These are phyloP conservation scores for Scaptomyza montana DNA, from an alignment of 1,140 invertebrate genomes.

Conservation along the genomic window DNA sequence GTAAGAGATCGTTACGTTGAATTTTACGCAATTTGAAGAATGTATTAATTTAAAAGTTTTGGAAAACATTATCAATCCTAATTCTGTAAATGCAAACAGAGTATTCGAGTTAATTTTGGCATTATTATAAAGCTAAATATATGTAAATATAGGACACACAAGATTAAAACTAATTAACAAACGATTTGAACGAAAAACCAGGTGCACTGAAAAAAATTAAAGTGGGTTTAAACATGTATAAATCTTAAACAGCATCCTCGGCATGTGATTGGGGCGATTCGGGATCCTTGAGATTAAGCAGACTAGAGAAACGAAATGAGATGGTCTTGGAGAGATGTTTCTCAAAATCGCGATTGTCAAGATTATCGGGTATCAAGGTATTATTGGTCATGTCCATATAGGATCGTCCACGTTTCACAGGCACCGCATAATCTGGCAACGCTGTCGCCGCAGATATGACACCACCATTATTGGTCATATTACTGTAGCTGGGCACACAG, in stretches of 20 bases:
- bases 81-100: slow-evolving; percentile 43
- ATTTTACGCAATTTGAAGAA: not conserved
- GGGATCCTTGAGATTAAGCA: slow-evolving; percentile 78
- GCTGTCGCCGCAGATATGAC: slow-evolving; percentile 25
- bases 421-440: slow-evolving; percentile 71
- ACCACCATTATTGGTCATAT: slow-evolving; percentile 56
- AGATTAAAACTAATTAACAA: slow-evolving; percentile 81
- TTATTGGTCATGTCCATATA: slow-evolving; percentile 82
- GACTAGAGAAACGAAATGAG: slow-evolving; percentile 80
- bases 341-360: slow-evolving; percentile 78
- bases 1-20: not conserved
- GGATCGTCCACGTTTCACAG: slow-evolving; percentile 75
- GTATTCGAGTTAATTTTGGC: slow-evolving; percentile 58
- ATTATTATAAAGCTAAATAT: slow-evolving; percentile 47
- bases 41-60: not conserved
- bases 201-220: slow-evolving; percentile 36
- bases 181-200: slow-evolving; percentile 75
- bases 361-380: slow-evolving; percentile 77
- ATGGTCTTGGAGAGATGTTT: slow-evolving; percentile 82
- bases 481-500: slow-evolving; percentile 66
- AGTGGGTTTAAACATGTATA: not conserved
- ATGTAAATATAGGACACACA: slow-evolving; percentile 20
- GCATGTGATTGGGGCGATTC: slow-evolving; percentile 30
- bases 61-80: not conserved
- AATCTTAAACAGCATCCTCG: slow-evolving; percentile 57